These are phyloP conservation scores for Heliconius nattereri DNA, from an alignment of 1,140 invertebrate genomes.

Conservation along the genomic window DNA sequence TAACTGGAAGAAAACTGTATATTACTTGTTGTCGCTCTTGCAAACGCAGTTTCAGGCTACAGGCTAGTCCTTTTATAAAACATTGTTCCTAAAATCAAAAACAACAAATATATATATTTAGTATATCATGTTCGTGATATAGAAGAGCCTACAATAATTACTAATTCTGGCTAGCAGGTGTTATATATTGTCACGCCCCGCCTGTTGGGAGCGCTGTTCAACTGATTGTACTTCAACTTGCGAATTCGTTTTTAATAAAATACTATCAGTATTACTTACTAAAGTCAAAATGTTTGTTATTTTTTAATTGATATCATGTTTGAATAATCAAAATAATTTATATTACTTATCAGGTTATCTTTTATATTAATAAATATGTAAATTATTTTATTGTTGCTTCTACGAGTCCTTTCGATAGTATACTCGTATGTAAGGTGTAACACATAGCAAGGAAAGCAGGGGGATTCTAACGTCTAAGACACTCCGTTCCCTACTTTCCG, in stretches of 20 bases:
- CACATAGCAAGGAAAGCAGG: too few relatives aligned
- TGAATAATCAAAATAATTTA: too few relatives aligned
- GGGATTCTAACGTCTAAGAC: too few relatives aligned
- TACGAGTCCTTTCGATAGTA: too few relatives aligned
- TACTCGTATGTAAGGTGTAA: too few relatives aligned
- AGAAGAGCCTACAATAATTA: constrained; percentile 10
- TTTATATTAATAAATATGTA: too few relatives aligned
- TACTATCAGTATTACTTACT: neutral
- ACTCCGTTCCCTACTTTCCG: too few relatives aligned
- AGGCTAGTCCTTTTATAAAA: neutral
- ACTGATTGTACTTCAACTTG: constrained; percentile 14
- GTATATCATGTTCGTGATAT: neutral
- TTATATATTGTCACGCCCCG: constrained; percentile 9
- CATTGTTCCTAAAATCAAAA: too few relatives aligned
- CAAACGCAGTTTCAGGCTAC: neutral
- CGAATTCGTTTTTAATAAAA: constrained; percentile 11
- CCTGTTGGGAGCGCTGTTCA: neutral
- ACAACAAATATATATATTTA: neutral
- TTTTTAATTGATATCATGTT: neutral
- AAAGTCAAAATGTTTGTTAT: neutral
- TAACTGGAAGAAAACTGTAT: neutral
- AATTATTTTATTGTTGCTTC: too few relatives aligned
- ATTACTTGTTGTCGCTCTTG: neutral
- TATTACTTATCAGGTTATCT: too few relatives aligned
- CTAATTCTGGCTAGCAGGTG: neutral